Base-by-base conservation (phyloP, 2,113 vertebrate genomes). In the Melanerpes aurifrons region DNA sequence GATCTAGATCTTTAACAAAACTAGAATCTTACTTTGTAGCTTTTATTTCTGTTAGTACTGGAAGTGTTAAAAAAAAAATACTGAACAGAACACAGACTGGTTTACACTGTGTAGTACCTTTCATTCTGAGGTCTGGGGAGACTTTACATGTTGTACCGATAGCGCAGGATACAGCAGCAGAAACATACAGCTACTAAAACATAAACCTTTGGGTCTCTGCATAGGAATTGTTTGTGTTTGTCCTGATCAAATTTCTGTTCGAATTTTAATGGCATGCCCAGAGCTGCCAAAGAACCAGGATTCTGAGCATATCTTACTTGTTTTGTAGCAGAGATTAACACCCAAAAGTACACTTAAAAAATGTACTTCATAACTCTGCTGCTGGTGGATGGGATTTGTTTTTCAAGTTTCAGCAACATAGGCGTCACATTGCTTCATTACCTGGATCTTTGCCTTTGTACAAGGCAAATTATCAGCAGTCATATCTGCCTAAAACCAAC, bases 21-120 rank as follows among this genome's bases (percentile, higher is more conserved):
- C 0, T 32, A 69, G 32, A 93, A 86, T 4, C 12, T 4, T 74
- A 31, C 35, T 83, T 63, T 31, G 50, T 66, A 83, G 45, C 54
- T 88, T 95, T 96, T 90, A 94, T 90, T 96, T 78, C 48, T 40
- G 57, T 94, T 71, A 86, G 74, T 75, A 81, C 43, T 64, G 48
- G n/a, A 91, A 89, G 9, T 37, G 63, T 90, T 67, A 74, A 87
- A 90, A 90, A 90, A 90, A 22, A 8, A 40, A 7, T 37, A 47
- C 40, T 37, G 29, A 53, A 50, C 10, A 25, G 22, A 56, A 77
- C 31, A 78, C 35, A 80, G 21, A 58, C 25, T 73, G 11, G 79
- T 79, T 70, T 31, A 19, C 37, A 86, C 25, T 25, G 15, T 71
- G 14, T 22, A 87, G 26, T 9, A 85, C 15, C 35, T 66, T 54